These are phyloP conservation scores for Dissostichus mawsoni DNA, from an alignment of 2,113 vertebrate genomes.

Conservation along the genomic window DNA sequence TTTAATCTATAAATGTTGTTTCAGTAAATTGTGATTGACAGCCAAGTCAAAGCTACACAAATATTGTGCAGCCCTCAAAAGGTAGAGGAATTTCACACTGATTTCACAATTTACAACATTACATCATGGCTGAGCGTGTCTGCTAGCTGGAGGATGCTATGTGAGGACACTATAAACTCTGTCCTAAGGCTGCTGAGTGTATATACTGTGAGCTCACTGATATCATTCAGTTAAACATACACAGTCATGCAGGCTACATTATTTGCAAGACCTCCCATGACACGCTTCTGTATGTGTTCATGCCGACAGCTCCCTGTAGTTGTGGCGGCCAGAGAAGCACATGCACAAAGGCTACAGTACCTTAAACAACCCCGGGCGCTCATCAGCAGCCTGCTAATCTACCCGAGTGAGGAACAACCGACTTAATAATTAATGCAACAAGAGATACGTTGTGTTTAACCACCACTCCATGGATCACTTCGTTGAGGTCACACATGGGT, in stretches of 20 bases:
- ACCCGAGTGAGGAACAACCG: constrained; percentile 80
- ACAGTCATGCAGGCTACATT: constrained; percentile 53
- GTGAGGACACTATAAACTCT: constrained; percentile 25
- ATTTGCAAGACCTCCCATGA: constrained; percentile 66
- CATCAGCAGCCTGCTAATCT: constrained; percentile 80
- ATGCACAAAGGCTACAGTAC: constrained; percentile 66
- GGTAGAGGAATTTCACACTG: neutral
- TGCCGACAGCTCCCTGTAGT: constrained; percentile 43
- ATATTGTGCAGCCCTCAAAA: constrained; percentile 21
- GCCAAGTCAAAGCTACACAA: constrained; percentile 10
- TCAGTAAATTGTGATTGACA: constrained; percentile 9
- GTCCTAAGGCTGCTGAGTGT: constrained; percentile 34
- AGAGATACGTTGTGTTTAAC: constrained; percentile 84
- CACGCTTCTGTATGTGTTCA: constrained; percentile 58
- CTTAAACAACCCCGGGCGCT: constrained; percentile 81
- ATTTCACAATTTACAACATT: constrained; percentile 40
- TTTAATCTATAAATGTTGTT: constrained; percentile 13
- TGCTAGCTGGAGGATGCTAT: constrained; percentile 22
- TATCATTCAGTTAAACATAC: constrained; percentile 63
- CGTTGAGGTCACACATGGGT: constrained; percentile 62
- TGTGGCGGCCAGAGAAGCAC: constrained; percentile 2
- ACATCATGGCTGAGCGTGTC: constrained; percentile 29
- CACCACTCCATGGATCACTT: constrained; percentile 78
- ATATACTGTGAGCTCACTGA: constrained; percentile 14
- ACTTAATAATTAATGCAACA: constrained; percentile 86